Base-by-base conservation (phyloP, 1,140 invertebrate genomes). In the Nomia melanderi region DNA sequence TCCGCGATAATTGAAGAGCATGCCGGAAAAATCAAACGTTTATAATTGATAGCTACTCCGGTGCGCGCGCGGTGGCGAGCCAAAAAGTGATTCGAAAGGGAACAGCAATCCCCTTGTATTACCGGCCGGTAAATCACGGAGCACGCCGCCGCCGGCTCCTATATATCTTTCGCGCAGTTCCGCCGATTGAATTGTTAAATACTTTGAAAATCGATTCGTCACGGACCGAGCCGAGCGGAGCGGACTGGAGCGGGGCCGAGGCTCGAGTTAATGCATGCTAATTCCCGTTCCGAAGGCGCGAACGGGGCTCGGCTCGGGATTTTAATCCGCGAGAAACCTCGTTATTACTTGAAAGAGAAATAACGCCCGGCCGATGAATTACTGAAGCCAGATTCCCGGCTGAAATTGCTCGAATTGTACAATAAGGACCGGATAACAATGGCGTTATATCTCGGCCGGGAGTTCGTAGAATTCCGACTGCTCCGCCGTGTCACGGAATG, bases 1-100 rank as follows among this genome's bases (percentile, higher is more conserved):
- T 63, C 57, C 41, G 23, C 66, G 50, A 44, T 83, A 83, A 83
- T 77, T 79, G 77, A 74, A 77, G 66, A 83, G 47, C 62, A 29
- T 60, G 44, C 50, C 41, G 59, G 77, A 75, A 83, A 82, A 83
- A 82, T 75, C 64, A 78, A 70, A 60, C 64, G 59, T 69, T 78
- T 54, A 74, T 83, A 83, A 82, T 82, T 83, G 81, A 83, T 78
- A 54, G 59, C 44, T 50, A 53, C 50, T 27, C 66, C 23, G 23
- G 39, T 27, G 39, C 63, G 31, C 23, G 17, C 53, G 33, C 65
- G 73, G 29, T 59, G 23, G 63, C 27, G 6, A 75, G 53, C 27
- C 72, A 59, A 76, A 50, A 76, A 76, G 64, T 59, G 65, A 76
- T 67, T 76, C 65, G 29, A 69, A 76, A 59, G 73, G 29, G 54